phyloP scores from a whole-genome alignment of 2,113 vertebrate species.

The Muscicapa adusta region DNA sequence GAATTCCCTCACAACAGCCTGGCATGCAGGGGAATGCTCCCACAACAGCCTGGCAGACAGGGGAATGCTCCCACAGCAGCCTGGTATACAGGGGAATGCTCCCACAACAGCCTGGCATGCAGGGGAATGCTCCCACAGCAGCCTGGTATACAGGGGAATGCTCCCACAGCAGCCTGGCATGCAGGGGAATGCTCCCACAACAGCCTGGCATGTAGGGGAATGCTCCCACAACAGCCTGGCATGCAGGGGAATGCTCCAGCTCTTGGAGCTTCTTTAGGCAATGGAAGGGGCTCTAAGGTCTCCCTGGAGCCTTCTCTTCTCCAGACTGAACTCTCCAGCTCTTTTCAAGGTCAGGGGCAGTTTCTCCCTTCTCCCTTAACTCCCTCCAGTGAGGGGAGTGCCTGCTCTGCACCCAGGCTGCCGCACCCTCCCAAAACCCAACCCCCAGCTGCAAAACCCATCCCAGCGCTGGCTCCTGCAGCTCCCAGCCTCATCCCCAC shows the following conservation, averaged over 20 bases:
- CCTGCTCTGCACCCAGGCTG: background rate
- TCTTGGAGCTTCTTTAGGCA: background rate
- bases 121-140: background rate
- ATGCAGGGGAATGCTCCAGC: background rate
- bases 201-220: background rate
- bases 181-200: rapidly evolving
- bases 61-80: too few species aligned
- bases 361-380: background rate
- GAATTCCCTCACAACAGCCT: too few species aligned
- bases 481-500: conserved; percentile 51
- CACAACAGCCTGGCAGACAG: background rate
- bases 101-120: background rate
- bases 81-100: too few species aligned
- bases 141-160: rapidly evolving
- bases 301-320: background rate
- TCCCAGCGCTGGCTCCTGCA: background rate
- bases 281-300: background rate
- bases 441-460: background rate
- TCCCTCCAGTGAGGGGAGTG: background rate
- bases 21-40: too few species aligned
- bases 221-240: too few species aligned
- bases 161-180: background rate
- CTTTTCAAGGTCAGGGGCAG: background rate
- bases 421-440: background rate
- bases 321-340: background rate